Base-by-base conservation (phyloP, 2,797 vertebrate genomes). In the Enoplosus armatus region DNA sequence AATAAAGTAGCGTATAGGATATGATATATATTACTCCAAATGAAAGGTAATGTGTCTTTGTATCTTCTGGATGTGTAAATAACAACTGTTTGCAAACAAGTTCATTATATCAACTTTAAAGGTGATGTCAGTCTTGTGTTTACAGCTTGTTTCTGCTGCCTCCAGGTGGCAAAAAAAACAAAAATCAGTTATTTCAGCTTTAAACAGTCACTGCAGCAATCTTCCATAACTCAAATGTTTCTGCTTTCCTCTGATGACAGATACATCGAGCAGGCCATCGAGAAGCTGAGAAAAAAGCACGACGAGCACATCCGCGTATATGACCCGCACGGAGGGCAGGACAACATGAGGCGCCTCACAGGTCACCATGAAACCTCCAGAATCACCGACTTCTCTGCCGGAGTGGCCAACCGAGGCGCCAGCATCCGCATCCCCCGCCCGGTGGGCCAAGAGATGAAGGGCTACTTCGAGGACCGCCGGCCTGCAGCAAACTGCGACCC, bases 401-500 rank as follows among this genome's bases (percentile, higher is more conserved):
- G 96, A 0, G 93, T 97, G 77, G 97, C 96, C 68, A 95, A 97
- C 93, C 94, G 96, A 0, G 91, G 92, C 0, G 94, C 95, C 85
- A 97, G 97, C 87, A 93, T 97, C 89, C 96, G 97, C 27, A 97
- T 98, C 87, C 97, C 97, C 0, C 96, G 95, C 14, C 95, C 96
- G 76, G 96, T 97, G 0, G 95, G 86, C 58, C 92, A 95, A 20
- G 95, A 97, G 0, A 92, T 89, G 56, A 91, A 1, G 0, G 97
- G 97, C 5, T 98, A 97, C 94, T 97, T 97, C 0, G 97, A 97
- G 88, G 97, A 98, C 84, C 95, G 97, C 18, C 94, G 96, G 6
- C 97, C 97, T 0, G 87, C 97, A 0, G 96, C 96, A 50, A 98
- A 98, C 94, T 98, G 97, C 0, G 96, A 98, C 89, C 97, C 97